phyloP scores from a whole-genome alignment of 2,113 vertebrate species.

The Ailuropoda melanoleuca region DNA sequence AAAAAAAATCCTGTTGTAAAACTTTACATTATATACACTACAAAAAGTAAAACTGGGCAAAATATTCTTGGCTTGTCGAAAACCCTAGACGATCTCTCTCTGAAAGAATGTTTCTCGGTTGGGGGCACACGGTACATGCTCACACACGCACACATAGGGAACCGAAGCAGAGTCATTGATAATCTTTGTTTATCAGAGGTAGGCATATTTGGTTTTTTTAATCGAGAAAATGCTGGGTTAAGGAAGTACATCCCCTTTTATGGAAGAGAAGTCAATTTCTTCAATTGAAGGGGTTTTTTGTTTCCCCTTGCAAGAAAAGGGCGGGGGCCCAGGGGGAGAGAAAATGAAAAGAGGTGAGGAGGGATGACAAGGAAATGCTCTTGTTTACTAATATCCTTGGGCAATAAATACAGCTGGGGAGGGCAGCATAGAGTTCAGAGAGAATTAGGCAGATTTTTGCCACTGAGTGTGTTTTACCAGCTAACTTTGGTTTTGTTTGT shows the following conservation, averaged over 20 bases:
- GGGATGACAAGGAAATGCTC: constrained; percentile 22
- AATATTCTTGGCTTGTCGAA: constrained; percentile 20
- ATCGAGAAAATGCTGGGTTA: constrained; percentile 28
- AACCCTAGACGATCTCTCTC: neutral
- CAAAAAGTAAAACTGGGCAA: constrained; percentile 50
- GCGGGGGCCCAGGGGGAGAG: neutral
- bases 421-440: neutral
- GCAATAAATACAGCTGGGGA: constrained; percentile 13
- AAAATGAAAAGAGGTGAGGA: constrained; percentile 43
- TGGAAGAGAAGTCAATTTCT: constrained; percentile 55
- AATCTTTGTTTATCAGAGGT: constrained; percentile 28
- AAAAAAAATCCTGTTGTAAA: constrained; percentile 17
- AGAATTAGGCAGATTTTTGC: neutral
- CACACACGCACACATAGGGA: neutral
- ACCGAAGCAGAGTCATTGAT: neutral
- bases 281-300: neutral
- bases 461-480: neutral
- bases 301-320: neutral
- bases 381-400: neutral
- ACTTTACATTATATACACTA: neutral
- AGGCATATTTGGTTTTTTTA: neutral
- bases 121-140: neutral
- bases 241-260: constrained; percentile 20
- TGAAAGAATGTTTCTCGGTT: neutral
- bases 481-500: constrained; percentile 67